Evolutionary conservation across 53 echinoderm and acorn worm species (phyloP).

Genomic region (Antedon mediterranea): DNA sequence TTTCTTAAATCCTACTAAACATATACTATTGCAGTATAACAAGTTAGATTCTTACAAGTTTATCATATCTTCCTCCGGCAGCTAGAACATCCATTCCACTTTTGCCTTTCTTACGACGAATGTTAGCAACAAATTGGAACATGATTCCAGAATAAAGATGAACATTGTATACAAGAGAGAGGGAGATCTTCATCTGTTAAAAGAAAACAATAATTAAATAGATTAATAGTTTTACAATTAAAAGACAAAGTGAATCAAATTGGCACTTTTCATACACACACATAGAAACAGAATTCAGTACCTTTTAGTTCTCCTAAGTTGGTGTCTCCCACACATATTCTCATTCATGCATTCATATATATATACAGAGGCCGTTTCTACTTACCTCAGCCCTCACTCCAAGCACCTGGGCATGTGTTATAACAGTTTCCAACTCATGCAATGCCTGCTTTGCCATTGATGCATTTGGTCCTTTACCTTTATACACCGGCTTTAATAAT

Average conservation of each 20-base stretch:
- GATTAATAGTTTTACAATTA: too few species aligned
- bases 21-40: too few species aligned
- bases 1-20: too few species aligned
- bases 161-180: slow-evolving; percentile 77
- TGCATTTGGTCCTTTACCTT: slow-evolving; percentile 63
- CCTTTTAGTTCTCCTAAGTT: slow-evolving; percentile 63
- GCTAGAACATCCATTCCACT: slow-evolving; percentile 64
- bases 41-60: slow-evolving; percentile 33
- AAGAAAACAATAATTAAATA: neutral
- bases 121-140: slow-evolving; percentile 68
- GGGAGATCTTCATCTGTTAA: slow-evolving; percentile 57
- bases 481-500: slow-evolving; percentile 55
- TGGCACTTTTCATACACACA: too few species aligned
- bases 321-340: too few species aligned
- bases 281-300: too few species aligned
- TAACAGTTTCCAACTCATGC: slow-evolving; percentile 84
- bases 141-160: slow-evolving; percentile 65
- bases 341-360: too few species aligned
- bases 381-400: slow-evolving; percentile 74
- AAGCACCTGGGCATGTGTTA: slow-evolving; percentile 70
- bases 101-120: slow-evolving; percentile 51
- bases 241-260: too few species aligned
- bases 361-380: neutral
- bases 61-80: slow-evolving; percentile 87
- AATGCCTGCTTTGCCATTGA: slow-evolving; percentile 77